Percentiles rank a stretch among this genome's conserved stretches.
Conservation (phyloP, 1,140 invertebrate genomes). For the Varroa destructor region DNA sequence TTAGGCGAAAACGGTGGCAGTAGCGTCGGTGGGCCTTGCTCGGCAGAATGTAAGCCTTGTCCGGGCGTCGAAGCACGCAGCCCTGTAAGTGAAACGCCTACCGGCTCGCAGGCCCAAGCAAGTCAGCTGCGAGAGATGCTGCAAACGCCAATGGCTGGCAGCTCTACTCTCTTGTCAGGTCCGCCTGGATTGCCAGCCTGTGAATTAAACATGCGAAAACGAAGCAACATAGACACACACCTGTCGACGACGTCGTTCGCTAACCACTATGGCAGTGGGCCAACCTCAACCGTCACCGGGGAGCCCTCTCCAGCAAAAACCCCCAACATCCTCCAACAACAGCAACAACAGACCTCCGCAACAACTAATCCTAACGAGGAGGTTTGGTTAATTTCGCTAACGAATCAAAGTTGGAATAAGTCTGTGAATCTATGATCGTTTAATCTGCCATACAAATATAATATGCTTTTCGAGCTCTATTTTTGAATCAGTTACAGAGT, state of each 20-base stretch:
- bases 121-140: conserved; percentile 36
- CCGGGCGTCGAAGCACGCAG: background rate
- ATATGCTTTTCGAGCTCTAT: too few species aligned
- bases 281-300: too few species aligned
- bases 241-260: conserved; percentile 12
- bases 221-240: conserved; percentile 20
- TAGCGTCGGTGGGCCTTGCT: background rate
- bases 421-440: too few species aligned
- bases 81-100: background rate
- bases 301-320: conserved; percentile 26
- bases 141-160: conserved; percentile 32
- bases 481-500: too few species aligned
- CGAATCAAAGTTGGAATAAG: too few species aligned
- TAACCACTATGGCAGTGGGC: too few species aligned
- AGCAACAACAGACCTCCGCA: too few species aligned
- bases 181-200: too few species aligned
- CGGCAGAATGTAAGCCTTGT: background rate
- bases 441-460: too few species aligned
- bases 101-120: background rate
- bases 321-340: background rate
- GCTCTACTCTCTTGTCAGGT: too few species aligned
- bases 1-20: too few species aligned
- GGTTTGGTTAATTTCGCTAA: background rate
- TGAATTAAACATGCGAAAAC: conserved; percentile 8
- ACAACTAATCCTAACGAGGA: conserved; percentile 20